phyloP scores from a whole-genome alignment of 2,797 vertebrate species.

The Siniperca scherzeri region DNA sequence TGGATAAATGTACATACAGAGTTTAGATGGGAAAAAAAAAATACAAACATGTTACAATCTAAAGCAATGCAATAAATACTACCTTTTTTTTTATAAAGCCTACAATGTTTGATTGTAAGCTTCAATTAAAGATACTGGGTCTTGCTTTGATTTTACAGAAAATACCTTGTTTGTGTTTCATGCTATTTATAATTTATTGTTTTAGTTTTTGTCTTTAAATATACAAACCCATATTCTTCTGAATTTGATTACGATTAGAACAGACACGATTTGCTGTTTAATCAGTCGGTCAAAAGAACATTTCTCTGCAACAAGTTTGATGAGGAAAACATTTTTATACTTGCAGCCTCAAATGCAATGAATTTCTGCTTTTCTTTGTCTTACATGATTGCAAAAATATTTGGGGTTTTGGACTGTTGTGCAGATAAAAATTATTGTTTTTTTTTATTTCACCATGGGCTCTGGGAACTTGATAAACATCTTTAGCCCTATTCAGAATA shows the following conservation, averaged over 20 bases:
- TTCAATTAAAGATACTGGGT: neutral
- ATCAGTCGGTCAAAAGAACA: neutral
- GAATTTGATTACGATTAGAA: neutral
- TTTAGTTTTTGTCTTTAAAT: neutral
- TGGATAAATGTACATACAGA: constrained; percentile 41
- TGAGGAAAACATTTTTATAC: neutral
- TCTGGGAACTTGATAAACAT: neutral
- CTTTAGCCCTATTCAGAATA: neutral
- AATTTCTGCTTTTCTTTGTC: neutral
- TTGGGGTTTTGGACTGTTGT: neutral
- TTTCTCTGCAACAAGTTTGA: neutral
- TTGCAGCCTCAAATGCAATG: neutral
- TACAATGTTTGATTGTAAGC: neutral
- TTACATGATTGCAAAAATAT: neutral
- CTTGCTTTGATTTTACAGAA: neutral
- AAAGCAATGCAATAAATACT: neutral
- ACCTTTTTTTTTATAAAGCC: neutral
- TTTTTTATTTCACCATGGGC: neutral
- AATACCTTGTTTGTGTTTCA: neutral
- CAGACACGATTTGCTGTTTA: neutral
- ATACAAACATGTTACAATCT: neutral
- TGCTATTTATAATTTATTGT: neutral
- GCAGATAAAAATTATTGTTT: no score
- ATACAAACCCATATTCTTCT: neutral
- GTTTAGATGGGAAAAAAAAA: neutral